phyloP scores from a whole-genome alignment of 2,888 invertebrate genomes.

The Drosophila nigricruria region DNA sequence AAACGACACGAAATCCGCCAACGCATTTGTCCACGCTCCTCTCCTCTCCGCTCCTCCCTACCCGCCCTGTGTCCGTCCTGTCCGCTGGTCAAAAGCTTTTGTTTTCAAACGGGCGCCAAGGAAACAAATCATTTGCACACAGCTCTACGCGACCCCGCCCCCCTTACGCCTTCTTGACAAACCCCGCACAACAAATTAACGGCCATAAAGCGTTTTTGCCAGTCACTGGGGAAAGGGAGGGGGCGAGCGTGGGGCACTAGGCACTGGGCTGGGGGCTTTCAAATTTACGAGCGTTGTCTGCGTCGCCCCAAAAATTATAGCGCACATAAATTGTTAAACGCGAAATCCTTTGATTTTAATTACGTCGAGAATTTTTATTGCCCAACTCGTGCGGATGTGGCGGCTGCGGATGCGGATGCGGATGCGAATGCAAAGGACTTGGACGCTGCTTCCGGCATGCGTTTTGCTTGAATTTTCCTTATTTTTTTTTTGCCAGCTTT shows the following conservation, averaged over 20 bases:
- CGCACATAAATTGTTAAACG: constrained; percentile 80
- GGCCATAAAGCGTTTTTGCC: constrained; percentile 76
- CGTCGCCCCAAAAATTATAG: constrained; percentile 77
- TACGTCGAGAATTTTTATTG: constrained; percentile 80
- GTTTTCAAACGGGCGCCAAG: constrained; percentile 78
- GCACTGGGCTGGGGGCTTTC: constrained; percentile 1
- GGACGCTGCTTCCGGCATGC: constrained; percentile 55
- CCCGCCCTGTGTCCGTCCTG: not conserved
- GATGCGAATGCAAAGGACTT: constrained; percentile 43
- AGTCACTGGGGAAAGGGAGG: constrained; percentile 3
- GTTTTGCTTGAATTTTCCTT: constrained; percentile 44
- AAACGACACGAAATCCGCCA: constrained; percentile 36
- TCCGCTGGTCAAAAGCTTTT: constrained; percentile 69
- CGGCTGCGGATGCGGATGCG: constrained; percentile 27
- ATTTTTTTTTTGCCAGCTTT: constrained; percentile 30
- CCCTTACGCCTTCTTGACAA: too few species aligned
- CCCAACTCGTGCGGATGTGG: constrained; percentile 46
- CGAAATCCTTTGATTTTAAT: constrained; percentile 83
- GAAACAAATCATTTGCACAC: constrained; percentile 83
- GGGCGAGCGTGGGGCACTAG: not conserved
- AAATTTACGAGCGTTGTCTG: constrained; percentile 72
- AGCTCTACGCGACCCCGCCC: constrained; percentile 22
- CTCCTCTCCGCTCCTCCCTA: not conserved
- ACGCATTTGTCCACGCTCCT: constrained; percentile 15
- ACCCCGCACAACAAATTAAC: constrained; percentile 72